Evolutionary conservation across 2,797 vertebrate genomes (phyloP), one percentile per base, ranked within the genome.

Genomic region (Hypotaenidia okinawae): DNA sequence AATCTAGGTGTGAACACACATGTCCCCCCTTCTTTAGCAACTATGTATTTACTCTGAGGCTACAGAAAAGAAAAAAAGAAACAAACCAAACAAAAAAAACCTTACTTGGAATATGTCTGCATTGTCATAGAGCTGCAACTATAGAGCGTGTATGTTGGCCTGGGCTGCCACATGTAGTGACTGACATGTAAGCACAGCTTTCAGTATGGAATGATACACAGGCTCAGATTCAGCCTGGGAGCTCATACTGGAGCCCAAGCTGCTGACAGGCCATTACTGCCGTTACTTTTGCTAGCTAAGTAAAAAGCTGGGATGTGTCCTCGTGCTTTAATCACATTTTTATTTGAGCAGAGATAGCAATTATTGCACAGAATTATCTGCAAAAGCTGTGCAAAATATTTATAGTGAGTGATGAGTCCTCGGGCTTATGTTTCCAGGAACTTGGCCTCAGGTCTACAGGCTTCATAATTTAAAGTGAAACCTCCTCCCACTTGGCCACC

Each of bases 311-410:
- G n/a, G 35, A 77, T 68, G 32, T 49, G 41, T 37, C 52, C 66
- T 33, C 15, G 24, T 30, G 57, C 52, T 87, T 47, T 66, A 49
- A 43, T 59, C 64, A 39, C 17, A 5, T 54, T 87, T 66, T 30
- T 83, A 1, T 79, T 27, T 39, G 30, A 51, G 74, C 45, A 66
- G 73, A 63, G 22, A 33, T 7, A 37, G 57, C 43, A 47, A 59
- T 74, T 70, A 21, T 18, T 25, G 22, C 5, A 9, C 52, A 39
- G 59, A 54, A 49, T 49, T 19, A 21, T 19, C 58, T 87, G 68
- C 43, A 84, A 58, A 90, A 93, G 18, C 80, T 73, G 54, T 54
- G 55, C 83, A 84, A 69, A 88, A 81, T 49, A 88, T 88, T 86
- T 86, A 52, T 33, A 33, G 9, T 2, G 33, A 79, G 6, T 4